Evolutionary conservation across 2,888 invertebrate species (phyloP).

Genomic region (Drosophila anceps): DNA sequence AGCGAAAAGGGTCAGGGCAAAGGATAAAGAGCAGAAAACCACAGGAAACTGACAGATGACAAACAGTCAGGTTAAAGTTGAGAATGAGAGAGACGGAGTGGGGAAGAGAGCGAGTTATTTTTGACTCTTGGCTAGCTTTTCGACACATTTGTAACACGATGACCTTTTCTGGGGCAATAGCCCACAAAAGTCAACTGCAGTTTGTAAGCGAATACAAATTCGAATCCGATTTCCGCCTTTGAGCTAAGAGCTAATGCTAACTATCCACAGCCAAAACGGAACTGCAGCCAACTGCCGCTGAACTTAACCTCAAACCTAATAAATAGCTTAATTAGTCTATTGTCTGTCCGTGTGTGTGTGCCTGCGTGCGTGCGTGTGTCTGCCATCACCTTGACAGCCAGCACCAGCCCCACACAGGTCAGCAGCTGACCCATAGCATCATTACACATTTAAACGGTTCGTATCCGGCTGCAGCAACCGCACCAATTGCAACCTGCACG

Average conservation of each 20-base stretch:
- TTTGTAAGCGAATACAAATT: constrained; percentile 20
- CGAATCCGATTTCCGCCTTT: constrained; percentile 13
- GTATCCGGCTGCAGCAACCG: constrained; percentile 23
- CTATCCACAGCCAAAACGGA: constrained; percentile 17
- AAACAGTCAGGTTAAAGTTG: constrained; percentile 61
- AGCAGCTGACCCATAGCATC: constrained; percentile 56
- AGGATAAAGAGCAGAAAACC: constrained; percentile 26
- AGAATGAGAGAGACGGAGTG: constrained; percentile 1
- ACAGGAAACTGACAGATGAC: constrained; percentile 57
- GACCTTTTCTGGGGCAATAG: constrained; percentile 38
- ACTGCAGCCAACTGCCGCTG: constrained; percentile 70
- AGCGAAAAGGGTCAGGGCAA: constrained; percentile 27
- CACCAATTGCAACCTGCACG: constrained; percentile 9
- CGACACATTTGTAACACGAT: constrained; percentile 33
- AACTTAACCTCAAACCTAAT: constrained; percentile 79
- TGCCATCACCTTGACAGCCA: constrained; percentile 25
- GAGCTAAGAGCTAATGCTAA: constrained; percentile 9
- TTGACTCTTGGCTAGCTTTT: constrained; percentile 30
- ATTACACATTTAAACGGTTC: constrained; percentile 69
- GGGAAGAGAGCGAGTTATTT: constrained; percentile 19
- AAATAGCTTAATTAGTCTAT: constrained; percentile 78
- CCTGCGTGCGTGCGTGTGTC: constrained; percentile 15
- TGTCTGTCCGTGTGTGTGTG: constrained; percentile 38
- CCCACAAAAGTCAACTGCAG: constrained; percentile 40
- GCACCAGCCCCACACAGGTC: constrained; percentile 5